Conservation (phyloP, 2,888 invertebrate genomes). For the Andrena hattorfiana region DNA sequence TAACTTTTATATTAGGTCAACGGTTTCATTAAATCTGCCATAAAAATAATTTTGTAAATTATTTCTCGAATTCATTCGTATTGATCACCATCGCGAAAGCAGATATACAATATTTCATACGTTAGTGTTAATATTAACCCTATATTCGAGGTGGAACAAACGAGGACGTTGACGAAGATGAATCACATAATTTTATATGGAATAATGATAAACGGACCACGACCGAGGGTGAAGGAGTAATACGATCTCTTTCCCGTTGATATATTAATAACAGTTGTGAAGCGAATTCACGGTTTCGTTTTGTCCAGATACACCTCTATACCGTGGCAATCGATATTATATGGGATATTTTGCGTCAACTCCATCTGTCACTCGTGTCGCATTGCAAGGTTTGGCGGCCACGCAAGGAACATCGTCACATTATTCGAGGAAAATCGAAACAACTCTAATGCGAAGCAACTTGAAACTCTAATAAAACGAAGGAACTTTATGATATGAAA, state of each 20-base stretch:
- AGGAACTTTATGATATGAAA: not conserved
- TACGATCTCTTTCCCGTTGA: constrained; percentile 29
- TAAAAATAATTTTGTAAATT: too few species aligned
- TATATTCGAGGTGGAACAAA: not conserved
- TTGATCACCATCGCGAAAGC: too few species aligned
- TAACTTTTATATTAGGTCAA: too few species aligned
- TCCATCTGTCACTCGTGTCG: constrained; percentile 69
- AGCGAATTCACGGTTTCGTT: constrained; percentile 65
- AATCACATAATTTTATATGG: constrained; percentile 9
- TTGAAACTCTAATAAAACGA: constrained; percentile 9
- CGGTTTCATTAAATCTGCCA: too few species aligned
- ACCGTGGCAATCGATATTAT: constrained; percentile 71
- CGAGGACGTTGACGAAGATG: not conserved
- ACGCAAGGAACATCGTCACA: constrained; percentile 47
- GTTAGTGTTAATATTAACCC: too few species aligned
- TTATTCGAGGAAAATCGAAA: constrained; percentile 37
- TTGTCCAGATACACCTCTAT: constrained; percentile 58
- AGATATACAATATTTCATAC: too few species aligned
- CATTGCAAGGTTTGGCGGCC: constrained; percentile 59
- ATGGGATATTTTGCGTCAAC: constrained; percentile 73
- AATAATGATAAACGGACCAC: constrained; percentile 6
- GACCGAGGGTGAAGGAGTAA: constrained; percentile 27
- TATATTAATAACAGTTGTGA: constrained; percentile 63
- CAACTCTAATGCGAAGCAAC: not conserved
- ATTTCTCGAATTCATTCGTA: too few species aligned